Base-by-base conservation (phyloP, 2,113 vertebrate species). In the Alouatta palliata region DNA sequence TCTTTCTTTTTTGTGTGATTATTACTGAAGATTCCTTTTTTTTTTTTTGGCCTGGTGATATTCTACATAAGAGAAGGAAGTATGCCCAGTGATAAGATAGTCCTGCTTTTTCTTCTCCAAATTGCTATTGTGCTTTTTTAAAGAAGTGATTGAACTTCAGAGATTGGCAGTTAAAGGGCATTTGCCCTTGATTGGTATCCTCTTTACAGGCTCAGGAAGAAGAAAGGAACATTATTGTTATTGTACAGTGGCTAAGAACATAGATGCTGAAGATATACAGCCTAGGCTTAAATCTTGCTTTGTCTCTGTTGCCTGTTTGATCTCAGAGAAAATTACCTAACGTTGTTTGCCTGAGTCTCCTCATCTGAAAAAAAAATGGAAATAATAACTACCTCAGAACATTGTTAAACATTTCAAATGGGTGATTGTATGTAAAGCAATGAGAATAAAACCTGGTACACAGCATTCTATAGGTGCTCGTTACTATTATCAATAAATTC, bases 201-300 rank as follows among this genome's bases (percentile, higher is more conserved):
- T 68, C 52, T 43, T 12, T 37, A 71, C 64, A 49, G 40, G 20
- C n/a, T 75, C 5, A 3, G n/a, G 64, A 80, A 20, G 4, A 92
- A 81, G 20, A 49, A 23, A 19, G 21, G 3, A 52, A 21, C 47
- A 9, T 14, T 13, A 45, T 0, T 43, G 4, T 21, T 43, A 75
- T 1, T n/a, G 10, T 2, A 4, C 3, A 58, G 6, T 9, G 3
- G 27, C n/a, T 6, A 10, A 73, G 21, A 37, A 10, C 71, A 32
- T 4, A 54, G 21, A 40, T 6, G 2, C 17, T 54, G 40, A 90
- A 70, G 35, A 45, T 17, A 43, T 2, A 3, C 1, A 1, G 32
- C 11, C 37, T 23, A 49, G 8, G 9, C 61, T 43, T 32, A 37
- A 56, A 16, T n/a, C 43, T 43, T 71, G 37, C 12, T 52, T 77